These are phyloP conservation scores for Pseudochaenichthys georgianus DNA, from an alignment of 2,797 vertebrate species.

Conservation along the genomic window DNA sequence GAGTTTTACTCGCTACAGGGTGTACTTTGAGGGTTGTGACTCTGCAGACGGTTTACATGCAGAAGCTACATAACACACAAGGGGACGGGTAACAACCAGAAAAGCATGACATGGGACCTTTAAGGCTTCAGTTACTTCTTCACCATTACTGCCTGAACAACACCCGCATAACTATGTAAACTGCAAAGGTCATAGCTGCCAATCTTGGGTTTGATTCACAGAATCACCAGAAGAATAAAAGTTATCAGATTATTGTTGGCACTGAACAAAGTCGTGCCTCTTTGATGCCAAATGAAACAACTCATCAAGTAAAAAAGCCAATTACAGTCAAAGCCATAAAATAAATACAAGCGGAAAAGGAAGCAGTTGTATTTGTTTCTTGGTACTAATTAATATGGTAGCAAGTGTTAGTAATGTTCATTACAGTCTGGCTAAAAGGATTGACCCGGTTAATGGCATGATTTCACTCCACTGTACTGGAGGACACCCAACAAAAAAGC, in stretches of 20 bases:
- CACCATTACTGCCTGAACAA: neutral
- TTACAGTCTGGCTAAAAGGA: neutral
- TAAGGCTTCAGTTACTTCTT: conserved; percentile 16
- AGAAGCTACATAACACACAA: too few relatives aligned
- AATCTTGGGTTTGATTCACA: neutral
- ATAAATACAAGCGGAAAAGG: neutral
- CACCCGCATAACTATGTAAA: neutral
- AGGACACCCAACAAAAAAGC: neutral
- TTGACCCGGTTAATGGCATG: neutral
- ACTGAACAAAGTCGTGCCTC: neutral
- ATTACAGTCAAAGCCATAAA: conserved; percentile 1
- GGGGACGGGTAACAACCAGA: too few relatives aligned
- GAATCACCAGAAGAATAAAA: neutral
- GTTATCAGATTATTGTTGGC: conserved; percentile 5
- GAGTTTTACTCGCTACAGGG: too few relatives aligned
- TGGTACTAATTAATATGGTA: neutral
- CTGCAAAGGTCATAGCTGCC: neutral
- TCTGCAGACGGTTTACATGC: too few relatives aligned
- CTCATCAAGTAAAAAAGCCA: neutral
- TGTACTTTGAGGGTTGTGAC: too few relatives aligned
- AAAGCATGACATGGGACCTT: too few relatives aligned
- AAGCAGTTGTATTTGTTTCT: neutral
- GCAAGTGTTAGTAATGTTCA: neutral
- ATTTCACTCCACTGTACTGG: neutral
- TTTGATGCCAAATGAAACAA: neutral